Base-by-base conservation (phyloP, 92 coral and sea anemone species). In the Epizoanthus illoricatus region DNA sequence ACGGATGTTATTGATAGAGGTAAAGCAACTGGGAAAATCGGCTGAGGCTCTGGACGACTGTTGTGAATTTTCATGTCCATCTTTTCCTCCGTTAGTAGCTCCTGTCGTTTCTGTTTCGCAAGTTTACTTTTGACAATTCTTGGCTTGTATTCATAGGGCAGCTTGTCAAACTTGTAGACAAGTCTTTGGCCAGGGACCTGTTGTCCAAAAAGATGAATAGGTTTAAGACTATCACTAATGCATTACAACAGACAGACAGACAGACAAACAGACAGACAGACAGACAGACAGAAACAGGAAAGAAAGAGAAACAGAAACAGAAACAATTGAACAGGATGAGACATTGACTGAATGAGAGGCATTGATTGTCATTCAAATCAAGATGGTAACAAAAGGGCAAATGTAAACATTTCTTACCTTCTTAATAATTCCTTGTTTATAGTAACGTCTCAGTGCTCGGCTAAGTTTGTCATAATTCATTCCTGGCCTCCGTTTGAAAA, bases 371-470 rank as follows among this genome's bases (percentile, higher is more conserved):
- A n/a, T n/a, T n/a, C n/a, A n/a, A n/a, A n/a, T n/a, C n/a, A n/a
- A n/a, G n/a, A n/a, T n/a, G n/a, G n/a, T n/a, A n/a, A n/a, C n/a
- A 39, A 19, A 19, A 7, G 5, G 28, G 20, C 7, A 39, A 76
- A 76, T 68, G 45, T 8, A 49, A 49, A 1, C 2, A 16, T 24
- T 69, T 40, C 18, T 80, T 81, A 94, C 99, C 97, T 93, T 97
- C 84, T 91, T 86, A 18, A 95, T 93, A 60, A 95, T 95, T 67
- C 94, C 93, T 67, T 91, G 90, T 11, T 87, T 92, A 60, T 95
- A 95, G 69, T 95, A 95, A 74, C 90, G 88, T 40, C 18, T 3
- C 75, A n/a, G 9, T 17, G 6, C n/a, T 45, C 1, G 7, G 49
- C 7, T n/a, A n/a, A n/a, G n/a, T n/a, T n/a, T n/a, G n/a, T n/a